A percentile compares a stretch with the other conserved stretches of the same genome.
phyloP scores from a whole-genome alignment of 1,140 invertebrate species.

The Halictus rubicundus region DNA sequence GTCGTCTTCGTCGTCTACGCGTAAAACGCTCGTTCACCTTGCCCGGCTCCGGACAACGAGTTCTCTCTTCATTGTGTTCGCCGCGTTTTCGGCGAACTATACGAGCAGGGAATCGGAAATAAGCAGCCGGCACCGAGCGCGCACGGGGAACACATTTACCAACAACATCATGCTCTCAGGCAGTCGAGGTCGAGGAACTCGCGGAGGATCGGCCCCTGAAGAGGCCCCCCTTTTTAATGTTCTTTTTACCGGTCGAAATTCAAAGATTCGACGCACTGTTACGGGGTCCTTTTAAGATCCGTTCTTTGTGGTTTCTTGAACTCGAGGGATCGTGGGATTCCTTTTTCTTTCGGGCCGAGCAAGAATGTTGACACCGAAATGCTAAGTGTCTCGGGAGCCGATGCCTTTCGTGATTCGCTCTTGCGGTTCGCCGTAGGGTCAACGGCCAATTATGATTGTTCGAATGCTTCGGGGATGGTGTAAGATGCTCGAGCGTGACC shows the following conservation, averaged over 20 bases:
- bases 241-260: background rate
- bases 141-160: too few species aligned
- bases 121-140: background rate
- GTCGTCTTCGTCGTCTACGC: conserved; percentile 4
- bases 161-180: too few species aligned
- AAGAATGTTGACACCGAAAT: background rate
- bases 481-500: background rate
- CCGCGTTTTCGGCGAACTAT: conserved; percentile 29
- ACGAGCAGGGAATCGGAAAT: conserved; percentile 18
- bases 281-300: background rate
- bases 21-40: conserved; percentile 43
- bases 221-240: background rate
- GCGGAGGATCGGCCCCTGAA: background rate
- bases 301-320: background rate
- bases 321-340: too few species aligned
- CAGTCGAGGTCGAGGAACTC: conserved; percentile 46
- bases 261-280: conserved; percentile 13
- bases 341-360: background rate
- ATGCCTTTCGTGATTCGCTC: too few species aligned
- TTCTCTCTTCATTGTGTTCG: background rate
- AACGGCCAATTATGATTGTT: background rate
- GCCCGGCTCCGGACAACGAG: conserved; percentile 2
- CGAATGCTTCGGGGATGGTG: background rate
- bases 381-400: background rate
- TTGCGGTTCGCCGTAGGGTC: background rate